Evolutionary conservation across 2,113 vertebrate species (phyloP), one percentile per base, ranked within the genome.

Genomic region (Argyrosomus japonicus): DNA sequence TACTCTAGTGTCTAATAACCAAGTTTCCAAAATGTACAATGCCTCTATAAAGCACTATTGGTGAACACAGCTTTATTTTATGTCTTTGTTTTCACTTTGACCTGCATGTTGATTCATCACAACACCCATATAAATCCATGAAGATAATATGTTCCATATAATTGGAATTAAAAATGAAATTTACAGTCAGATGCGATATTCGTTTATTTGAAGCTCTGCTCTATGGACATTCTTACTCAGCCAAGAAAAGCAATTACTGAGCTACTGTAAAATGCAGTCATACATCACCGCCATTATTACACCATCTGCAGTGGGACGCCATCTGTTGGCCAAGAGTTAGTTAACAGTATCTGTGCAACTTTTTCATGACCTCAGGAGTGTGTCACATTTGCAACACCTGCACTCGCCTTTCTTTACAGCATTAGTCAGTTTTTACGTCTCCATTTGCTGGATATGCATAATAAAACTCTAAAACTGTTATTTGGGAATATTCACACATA

Each of bases 161-260:
- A 57, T 57, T 68, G 53, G 27, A 60, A 36, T 10, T 40, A 60
- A 56, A 57, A 72, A 64, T 51, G n/a, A 45, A 29, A 62, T 74
- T 62, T 23, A 54, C 19, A 77, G 23, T 56, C 48, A 68, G 48
- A 62, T 63, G 27, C 62, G 45, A 51, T 45, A 11, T 25, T 10
- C 36, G 5, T 68, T 21, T 54, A 71, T 53, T 36, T 65, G 36
- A 72, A 58, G 50, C 19, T 68, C 43, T 15, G 9, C 62, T 19
- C 40, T 58, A 23, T 65, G 57, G 68, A 7, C 14, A 51, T 47
- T 82, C 40, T 79, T 72, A 71, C 32, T 69, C 67, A 70, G 51
- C 56, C 50, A 81, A 47, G 63, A 25, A 84, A 58, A 82, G 64
- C 47, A 75, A 64, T 75, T 57, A n/a, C 48, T 77, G 32, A 71